These are phyloP conservation scores for Ametastegia equiseti DNA, from an alignment of 2,888 invertebrate species.

Conservation along the genomic window DNA sequence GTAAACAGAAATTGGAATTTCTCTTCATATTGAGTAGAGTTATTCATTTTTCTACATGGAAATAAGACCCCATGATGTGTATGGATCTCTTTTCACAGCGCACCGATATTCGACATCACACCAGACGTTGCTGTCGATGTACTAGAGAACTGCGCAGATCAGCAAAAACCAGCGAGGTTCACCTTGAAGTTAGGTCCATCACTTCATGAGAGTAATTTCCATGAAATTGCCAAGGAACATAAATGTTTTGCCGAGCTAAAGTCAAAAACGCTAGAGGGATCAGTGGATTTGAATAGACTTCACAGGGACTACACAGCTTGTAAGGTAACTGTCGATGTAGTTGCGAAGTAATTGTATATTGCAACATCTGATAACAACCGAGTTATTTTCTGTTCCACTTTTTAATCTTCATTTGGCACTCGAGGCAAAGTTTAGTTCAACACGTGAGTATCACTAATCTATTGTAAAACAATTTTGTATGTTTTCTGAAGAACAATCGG, in stretches of 20 bases:
- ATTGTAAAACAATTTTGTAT: too few species aligned
- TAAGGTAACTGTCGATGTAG: conserved; percentile 55
- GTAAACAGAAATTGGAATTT: too few species aligned
- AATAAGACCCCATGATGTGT: neutral
- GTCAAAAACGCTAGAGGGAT: conserved; percentile 33
- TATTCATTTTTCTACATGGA: neutral
- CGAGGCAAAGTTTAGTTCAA: too few species aligned
- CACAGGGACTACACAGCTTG: conserved; percentile 61
- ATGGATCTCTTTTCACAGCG: conserved; percentile 54
- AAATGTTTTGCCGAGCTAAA: conserved; percentile 16
- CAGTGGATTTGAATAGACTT: conserved; percentile 57
- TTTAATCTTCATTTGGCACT: too few species aligned
- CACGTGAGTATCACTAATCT: too few species aligned
- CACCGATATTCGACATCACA: conserved; percentile 65
- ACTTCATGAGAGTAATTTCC: conserved; percentile 53
- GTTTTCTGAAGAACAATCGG: too few species aligned
- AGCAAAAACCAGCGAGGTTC: conserved; percentile 54
- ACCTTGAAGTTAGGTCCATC: conserved; percentile 62
- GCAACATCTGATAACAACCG: too few species aligned
- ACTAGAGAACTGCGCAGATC: conserved; percentile 44
- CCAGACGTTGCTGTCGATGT: conserved; percentile 56
- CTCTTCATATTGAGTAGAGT: neutral
- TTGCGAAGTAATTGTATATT: neutral
- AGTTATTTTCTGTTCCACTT: too few species aligned
- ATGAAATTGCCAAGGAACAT: neutral